Evolutionary conservation across 1,140 invertebrate genomes (phyloP), one percentile per base, ranked within the genome.

Genomic region (Stegodyphus mimosarum): DNA sequence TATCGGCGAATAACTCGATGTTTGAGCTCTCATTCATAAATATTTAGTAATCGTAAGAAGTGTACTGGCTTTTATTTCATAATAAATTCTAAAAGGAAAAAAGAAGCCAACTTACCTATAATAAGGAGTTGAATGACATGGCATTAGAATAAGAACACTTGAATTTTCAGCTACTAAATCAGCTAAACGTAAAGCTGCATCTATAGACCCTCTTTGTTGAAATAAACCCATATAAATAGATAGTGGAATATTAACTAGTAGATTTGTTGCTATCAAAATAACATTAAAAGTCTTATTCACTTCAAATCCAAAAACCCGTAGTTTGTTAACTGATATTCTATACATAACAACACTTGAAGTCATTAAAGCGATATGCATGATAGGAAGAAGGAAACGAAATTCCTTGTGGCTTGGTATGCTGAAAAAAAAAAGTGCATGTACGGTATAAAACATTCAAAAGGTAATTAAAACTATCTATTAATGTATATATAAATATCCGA

Each of bases 371-470:
- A 90, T 90, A 0, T 97, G 97, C 69, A 98, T 89, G 7, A 98
- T 89, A 3, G 96, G 95, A 13, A 97, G 89, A 33, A 99, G 90
- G 90, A 99, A 99, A 52, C 97, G 92, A 90, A 98, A 96, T 91
- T 99, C 98, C 90, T 99, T 99, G 90, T 99, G 97, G 1, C 94
- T 91, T 17, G 98, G 90, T 9, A 94, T 91, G 89, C 96, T 96
- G 88, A 89, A 92, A 90, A 55, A n/a, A n/a, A n/a, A n/a, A n/a
- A n/a, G n/a, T n/a, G n/a, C n/a, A n/a, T n/a, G n/a, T n/a, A n/a
- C n/a, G n/a, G n/a, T n/a, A n/a, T n/a, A n/a, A n/a, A n/a, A n/a
- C n/a, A n/a, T n/a, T n/a, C n/a, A n/a, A n/a, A n/a, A n/a, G n/a
- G n/a, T n/a, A n/a, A n/a, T n/a, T n/a, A n/a, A n/a, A n/a, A n/a